Conservation (phyloP, 1,140 invertebrate species). For the Helicoverpa zea region DNA sequence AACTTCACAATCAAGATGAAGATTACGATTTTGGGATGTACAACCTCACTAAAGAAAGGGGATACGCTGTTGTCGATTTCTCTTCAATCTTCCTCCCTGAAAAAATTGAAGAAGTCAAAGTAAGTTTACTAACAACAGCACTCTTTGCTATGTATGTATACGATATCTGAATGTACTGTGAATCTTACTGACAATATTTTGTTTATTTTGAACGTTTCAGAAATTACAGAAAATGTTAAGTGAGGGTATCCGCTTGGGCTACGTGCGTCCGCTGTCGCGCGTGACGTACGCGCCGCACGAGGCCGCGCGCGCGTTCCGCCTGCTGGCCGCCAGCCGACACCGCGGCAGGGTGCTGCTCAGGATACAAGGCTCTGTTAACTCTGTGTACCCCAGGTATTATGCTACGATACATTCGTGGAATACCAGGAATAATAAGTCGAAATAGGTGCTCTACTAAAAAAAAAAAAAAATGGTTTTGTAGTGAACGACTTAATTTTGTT, state of each 20-base stretch:
- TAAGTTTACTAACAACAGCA: constrained; percentile 46
- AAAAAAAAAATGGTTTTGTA: no score
- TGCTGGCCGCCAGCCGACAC: constrained; percentile 61
- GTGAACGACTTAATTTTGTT: no score
- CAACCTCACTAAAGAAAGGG: constrained; percentile 46
- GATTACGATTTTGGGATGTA: constrained; percentile 53
- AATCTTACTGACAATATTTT: not conserved
- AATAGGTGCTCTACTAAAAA: no score
- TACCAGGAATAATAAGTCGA: no score
- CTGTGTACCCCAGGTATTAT: constrained; percentile 53
- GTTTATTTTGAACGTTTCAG: constrained; percentile 52
- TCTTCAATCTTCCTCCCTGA: constrained; percentile 40
- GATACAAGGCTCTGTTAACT: constrained; percentile 32
- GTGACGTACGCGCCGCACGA: constrained; percentile 57
- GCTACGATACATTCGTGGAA: no score
- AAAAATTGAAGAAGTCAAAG: constrained; percentile 51
- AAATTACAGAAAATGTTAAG: constrained; percentile 59
- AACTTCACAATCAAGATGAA: constrained; percentile 50
- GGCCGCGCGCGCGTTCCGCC: constrained; percentile 58
- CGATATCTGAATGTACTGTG: not conserved
- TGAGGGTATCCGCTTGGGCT: constrained; percentile 68
- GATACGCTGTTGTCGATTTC: constrained; percentile 54
- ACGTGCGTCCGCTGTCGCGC: constrained; percentile 25
- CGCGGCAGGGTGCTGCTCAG: constrained; percentile 63
- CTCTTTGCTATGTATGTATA: not conserved